Evolutionary conservation across 2,797 vertebrate genomes (phyloP), one percentile per base, ranked within the genome.

Genomic region (Salarias fasciatus): DNA sequence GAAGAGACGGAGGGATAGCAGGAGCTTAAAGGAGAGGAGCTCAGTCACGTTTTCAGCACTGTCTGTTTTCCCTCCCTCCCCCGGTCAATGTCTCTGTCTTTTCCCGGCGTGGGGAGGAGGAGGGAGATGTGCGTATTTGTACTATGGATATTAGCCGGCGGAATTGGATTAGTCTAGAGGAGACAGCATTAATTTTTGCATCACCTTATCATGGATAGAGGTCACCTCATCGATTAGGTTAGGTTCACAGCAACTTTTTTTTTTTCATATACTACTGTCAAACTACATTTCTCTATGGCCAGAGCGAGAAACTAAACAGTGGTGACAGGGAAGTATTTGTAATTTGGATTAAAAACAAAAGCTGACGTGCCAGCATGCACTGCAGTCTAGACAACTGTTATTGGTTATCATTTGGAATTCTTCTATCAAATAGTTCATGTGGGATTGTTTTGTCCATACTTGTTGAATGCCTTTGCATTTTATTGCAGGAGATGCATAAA

Each of bases 201-300:
- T 81, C 71, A 74, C 71, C 73, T 85, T 72, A 77, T 77, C 67
- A 52, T 55, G 47, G 61, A 60, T 72, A 79, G 75, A 79, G 78
- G 83, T 83, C 79, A 64, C 75, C 56, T 82, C 70, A 88, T 84
- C 66, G 69, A 89, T 86, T 82, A 63, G 72, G 36, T 69, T 79
- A 46, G 58, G 63, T 77, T 64, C 74, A 73, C 50, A 58, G 11
- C 63, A 45, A 62, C 42, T 55, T 58, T 8, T 48, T 54, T 52
- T 58, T 53, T 31, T 48, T 24, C 9, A 2, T 24, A 15, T 29
- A 61, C 46, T 55, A 53, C 58, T 79, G 69, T 72, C 73, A 75
- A 73, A 72, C 70, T 71, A 51, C 57, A 72, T 79, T 73, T 65
- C 42, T 60, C 50, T 51, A 38, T 71, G 45, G 52, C 63, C 30